Conservation (phyloP, 2,888 invertebrate species). For the Stramonita haemastoma region DNA sequence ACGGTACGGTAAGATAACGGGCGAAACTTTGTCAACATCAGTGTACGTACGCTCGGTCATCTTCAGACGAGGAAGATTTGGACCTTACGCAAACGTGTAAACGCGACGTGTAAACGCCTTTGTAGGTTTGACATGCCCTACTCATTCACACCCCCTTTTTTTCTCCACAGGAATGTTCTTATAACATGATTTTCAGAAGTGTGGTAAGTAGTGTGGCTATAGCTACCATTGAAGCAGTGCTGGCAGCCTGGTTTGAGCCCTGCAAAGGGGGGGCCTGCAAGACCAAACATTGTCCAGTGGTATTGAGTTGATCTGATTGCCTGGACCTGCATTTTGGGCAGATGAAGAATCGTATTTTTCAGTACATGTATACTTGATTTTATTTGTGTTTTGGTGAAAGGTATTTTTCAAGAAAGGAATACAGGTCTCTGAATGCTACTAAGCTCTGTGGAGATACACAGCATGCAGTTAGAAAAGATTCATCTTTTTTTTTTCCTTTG, state of each 20-base stretch:
- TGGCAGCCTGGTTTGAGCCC: constrained; percentile 1
- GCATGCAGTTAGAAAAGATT: no score
- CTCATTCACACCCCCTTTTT: constrained; percentile 9
- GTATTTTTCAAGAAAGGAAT: no score
- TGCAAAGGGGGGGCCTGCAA: neutral
- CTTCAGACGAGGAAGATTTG: constrained; percentile 11
- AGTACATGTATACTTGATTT: no score
- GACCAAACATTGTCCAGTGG: neutral
- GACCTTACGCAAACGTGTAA: neutral
- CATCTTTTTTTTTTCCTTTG: no score
- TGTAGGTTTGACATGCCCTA: constrained; percentile 6
- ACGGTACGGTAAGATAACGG: constrained; percentile 25
- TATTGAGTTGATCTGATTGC: neutral
- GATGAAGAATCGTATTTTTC: no score
- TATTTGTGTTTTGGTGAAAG: no score
- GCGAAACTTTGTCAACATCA: constrained; percentile 1
- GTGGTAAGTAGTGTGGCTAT: constrained; percentile 6
- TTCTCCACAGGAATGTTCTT: constrained; percentile 3
- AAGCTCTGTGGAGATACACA: no score
- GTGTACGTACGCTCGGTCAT: neutral
- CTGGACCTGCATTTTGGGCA: no score
- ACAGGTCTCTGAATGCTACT: no score
- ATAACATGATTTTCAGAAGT: neutral
- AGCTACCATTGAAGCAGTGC: neutral
- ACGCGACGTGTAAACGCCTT: constrained; percentile 10